A percentile compares a stretch with the other conserved stretches of the same genome.
These are phyloP conservation scores for Antitype chi DNA, from an alignment of 2,888 invertebrate species.

Conservation along the genomic window DNA sequence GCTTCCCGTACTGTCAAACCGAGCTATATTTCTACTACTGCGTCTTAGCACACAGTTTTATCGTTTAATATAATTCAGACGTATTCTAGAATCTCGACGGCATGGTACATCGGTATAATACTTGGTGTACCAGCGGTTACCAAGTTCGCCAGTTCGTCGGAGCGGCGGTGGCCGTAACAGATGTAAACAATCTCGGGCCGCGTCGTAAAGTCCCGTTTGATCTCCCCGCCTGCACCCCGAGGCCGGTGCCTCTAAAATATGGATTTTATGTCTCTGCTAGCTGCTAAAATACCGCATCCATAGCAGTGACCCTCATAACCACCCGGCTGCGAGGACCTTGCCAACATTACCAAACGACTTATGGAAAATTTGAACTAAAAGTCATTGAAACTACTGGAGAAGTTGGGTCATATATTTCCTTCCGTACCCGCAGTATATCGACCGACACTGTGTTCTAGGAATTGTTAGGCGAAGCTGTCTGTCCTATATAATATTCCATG, in stretches of 20 bases:
- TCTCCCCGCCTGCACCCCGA: constrained; percentile 80
- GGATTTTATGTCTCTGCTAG: constrained; percentile 88
- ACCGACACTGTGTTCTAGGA: neutral
- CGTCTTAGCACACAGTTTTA: neutral
- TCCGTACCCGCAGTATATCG: constrained; percentile 7
- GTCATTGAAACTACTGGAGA: constrained; percentile 55
- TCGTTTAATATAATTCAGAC: constrained; percentile 39
- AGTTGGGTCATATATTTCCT: constrained; percentile 39
- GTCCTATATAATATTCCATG: neutral
- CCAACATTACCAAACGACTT: constrained; percentile 60
- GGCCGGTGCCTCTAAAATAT: constrained; percentile 87
- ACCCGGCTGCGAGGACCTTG: constrained; percentile 64
- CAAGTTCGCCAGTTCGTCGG: constrained; percentile 81
- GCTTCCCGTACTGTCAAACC: neutral
- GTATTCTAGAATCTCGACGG: constrained; percentile 52
- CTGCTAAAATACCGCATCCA: constrained; percentile 88
- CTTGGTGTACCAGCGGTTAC: constrained; percentile 85
- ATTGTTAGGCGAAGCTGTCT: neutral
- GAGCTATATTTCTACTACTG: neutral
- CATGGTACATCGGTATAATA: constrained; percentile 71
- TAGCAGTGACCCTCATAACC: constrained; percentile 85
- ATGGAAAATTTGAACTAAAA: constrained; percentile 60
- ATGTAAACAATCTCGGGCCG: constrained; percentile 90
- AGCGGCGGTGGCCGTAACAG: constrained; percentile 87
- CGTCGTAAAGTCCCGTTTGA: constrained; percentile 90